A percentile compares a stretch with the other conserved stretches of the same genome.
phyloP scores from a whole-genome alignment of 2,113 vertebrate genomes.

The Ibidorhyncha struthersii region DNA sequence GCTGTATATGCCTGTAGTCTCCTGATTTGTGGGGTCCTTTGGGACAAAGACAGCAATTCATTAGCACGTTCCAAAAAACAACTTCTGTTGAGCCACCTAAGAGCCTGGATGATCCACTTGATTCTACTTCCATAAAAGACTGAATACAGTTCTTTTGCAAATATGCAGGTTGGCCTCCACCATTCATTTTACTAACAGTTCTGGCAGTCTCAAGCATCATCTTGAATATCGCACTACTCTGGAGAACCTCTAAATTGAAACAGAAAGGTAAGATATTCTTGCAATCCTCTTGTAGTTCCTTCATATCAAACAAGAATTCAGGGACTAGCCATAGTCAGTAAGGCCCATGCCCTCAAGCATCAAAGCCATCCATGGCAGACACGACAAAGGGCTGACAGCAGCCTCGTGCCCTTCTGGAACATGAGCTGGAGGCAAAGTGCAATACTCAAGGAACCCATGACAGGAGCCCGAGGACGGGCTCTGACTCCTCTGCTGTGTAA shows the following conservation, averaged over 20 bases:
- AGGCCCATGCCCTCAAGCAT: not conserved
- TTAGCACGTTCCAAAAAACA: not conserved
- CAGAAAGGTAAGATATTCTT: not conserved
- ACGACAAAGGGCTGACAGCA: not conserved
- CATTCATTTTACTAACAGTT: too few relatives aligned
- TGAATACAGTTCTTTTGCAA: not conserved
- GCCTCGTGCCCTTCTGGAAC: not conserved
- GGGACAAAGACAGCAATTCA: not conserved
- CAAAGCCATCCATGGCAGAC: not conserved
- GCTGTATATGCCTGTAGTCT: not conserved
- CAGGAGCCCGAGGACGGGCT: not conserved
- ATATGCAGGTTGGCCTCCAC: not conserved
- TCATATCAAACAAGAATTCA: not conserved
- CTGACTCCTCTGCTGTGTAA: not conserved
- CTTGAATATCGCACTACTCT: not conserved
- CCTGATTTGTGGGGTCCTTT: not conserved
- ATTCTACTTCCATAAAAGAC: not conserved
- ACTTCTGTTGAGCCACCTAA: not conserved
- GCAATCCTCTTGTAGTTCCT: not conserved
- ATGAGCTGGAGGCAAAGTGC: not conserved
- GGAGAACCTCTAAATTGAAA: not conserved
- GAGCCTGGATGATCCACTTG: not conserved
- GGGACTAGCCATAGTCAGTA: too few relatives aligned
- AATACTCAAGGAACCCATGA: not conserved
- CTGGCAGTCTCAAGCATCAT: not conserved